These are phyloP conservation scores for Scaptomyza montana DNA, from an alignment of 1,140 invertebrate genomes.

Conservation along the genomic window DNA sequence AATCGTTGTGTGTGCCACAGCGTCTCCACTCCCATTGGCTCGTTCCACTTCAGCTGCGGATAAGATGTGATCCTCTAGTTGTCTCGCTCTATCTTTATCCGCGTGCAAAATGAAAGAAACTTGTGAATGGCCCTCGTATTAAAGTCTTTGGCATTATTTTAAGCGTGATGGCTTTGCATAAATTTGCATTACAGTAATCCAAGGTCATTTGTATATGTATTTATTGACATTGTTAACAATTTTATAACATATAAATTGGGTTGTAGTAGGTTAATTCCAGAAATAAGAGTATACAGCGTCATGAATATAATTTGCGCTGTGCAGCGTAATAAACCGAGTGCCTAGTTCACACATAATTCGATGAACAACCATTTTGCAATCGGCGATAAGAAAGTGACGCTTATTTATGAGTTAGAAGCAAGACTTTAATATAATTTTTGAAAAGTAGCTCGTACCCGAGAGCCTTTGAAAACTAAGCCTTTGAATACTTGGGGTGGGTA, in stretches of 20 bases:
- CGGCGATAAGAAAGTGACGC: constrained; percentile 35
- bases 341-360: constrained; percentile 3
- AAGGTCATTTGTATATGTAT: constrained; percentile 54
- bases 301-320: not conserved
- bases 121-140: constrained; percentile 17
- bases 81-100: constrained; percentile 69
- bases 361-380: constrained; percentile 35
- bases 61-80: constrained; percentile 40
- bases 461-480: too few relatives aligned
- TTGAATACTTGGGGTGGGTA: too few relatives aligned
- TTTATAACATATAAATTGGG: constrained; percentile 6
- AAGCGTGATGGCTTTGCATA: constrained; percentile 47
- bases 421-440: too few relatives aligned
- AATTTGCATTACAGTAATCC: constrained; percentile 57
- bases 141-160: constrained; percentile 33
- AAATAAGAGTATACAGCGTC: not conserved
- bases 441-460: too few relatives aligned
- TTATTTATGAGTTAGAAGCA: not conserved
- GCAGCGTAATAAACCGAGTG: not conserved
- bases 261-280: not conserved
- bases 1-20: constrained; percentile 19
- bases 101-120: constrained; percentile 63
- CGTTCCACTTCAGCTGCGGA: constrained; percentile 33
- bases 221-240: constrained; percentile 30
- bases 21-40: constrained; percentile 50